phyloP scores from a whole-genome alignment of 2,888 invertebrate species.

The Leistus spinibarbis region DNA sequence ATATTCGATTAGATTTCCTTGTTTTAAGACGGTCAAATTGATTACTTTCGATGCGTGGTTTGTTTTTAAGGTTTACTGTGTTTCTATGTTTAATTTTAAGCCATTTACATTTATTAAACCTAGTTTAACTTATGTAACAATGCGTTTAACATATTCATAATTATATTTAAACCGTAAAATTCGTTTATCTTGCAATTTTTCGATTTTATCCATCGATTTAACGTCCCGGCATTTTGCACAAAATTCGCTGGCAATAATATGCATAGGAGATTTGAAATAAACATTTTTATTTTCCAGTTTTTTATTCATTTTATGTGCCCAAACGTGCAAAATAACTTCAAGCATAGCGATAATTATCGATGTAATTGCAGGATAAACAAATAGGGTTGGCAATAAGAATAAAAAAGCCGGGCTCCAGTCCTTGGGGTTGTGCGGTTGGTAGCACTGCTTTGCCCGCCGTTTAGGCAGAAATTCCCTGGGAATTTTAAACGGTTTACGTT shows the following conservation, averaged over 20 bases:
- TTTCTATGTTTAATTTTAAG: too few species aligned
- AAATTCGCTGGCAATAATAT: constrained; percentile 70
- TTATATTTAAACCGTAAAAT: constrained; percentile 52
- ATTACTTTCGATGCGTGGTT: too few species aligned
- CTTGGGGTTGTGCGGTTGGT: constrained; percentile 33
- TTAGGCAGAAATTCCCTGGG: constrained; percentile 44
- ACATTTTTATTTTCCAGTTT: constrained; percentile 62
- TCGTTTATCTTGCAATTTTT: constrained; percentile 69
- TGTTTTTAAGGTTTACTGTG: too few species aligned
- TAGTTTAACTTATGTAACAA: constrained; percentile 47
- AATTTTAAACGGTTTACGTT: constrained; percentile 55
- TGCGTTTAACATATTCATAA: constrained; percentile 50
- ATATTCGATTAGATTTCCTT: too few species aligned
- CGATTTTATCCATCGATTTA: constrained; percentile 66
- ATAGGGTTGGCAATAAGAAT: constrained; percentile 66
- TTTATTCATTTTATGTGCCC: constrained; percentile 72
- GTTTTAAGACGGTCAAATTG: too few species aligned
- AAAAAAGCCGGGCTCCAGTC: constrained; percentile 52
- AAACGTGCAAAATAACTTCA: constrained; percentile 69
- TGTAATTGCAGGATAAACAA: constrained; percentile 63
- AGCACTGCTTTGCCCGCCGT: not conserved
- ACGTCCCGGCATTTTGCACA: constrained; percentile 71
- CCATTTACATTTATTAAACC: too few species aligned
- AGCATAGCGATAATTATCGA: constrained; percentile 60
- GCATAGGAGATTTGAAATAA: constrained; percentile 74